These are phyloP conservation scores for Tetrax tetrax DNA, from an alignment of 2,113 vertebrate genomes.

Conservation along the genomic window DNA sequence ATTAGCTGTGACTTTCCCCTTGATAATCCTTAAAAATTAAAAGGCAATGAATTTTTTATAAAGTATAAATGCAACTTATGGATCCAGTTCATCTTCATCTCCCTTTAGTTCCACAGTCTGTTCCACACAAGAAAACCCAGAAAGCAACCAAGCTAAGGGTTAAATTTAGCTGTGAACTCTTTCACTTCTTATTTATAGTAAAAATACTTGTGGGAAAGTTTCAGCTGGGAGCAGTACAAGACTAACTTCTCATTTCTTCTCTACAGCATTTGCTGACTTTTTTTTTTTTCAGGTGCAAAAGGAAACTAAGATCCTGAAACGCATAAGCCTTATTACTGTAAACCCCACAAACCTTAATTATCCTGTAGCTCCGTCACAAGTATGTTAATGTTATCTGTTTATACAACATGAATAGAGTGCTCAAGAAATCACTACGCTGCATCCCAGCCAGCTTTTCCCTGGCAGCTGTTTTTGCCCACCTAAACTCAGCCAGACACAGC, in stretches of 20 bases:
- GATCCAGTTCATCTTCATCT: neutral
- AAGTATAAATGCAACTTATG: neutral
- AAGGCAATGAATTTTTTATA: neutral
- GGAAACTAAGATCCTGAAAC: slow-evolving; percentile 46
- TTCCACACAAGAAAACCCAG: neutral
- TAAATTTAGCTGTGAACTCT: slow-evolving; percentile 55
- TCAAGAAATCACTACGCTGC: slow-evolving; percentile 41
- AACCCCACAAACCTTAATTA: neutral
- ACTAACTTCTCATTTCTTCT: slow-evolving; percentile 49
- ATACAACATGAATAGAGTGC: slow-evolving; percentile 17
- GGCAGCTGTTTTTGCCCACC: slow-evolving; percentile 34
- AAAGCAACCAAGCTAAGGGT: slow-evolving; percentile 13
- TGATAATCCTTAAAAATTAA: neutral
- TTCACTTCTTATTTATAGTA: slow-evolving; percentile 62
- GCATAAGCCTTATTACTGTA: neutral
- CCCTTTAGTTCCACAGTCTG: neutral
- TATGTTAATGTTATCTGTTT: slow-evolving; percentile 49
- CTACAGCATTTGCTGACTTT: slow-evolving; percentile 17
- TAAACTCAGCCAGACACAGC: neutral
- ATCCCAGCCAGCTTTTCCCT: slow-evolving; percentile 19
- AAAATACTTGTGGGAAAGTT: slow-evolving; percentile 64
- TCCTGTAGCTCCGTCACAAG: slow-evolving; percentile 34
- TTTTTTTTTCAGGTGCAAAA: slow-evolving; percentile 40
- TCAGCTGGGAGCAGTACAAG: slow-evolving; percentile 34
- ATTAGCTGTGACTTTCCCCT: neutral